Conservation (phyloP, 2,797 vertebrate species). For the Ficedula albicollis region DNA sequence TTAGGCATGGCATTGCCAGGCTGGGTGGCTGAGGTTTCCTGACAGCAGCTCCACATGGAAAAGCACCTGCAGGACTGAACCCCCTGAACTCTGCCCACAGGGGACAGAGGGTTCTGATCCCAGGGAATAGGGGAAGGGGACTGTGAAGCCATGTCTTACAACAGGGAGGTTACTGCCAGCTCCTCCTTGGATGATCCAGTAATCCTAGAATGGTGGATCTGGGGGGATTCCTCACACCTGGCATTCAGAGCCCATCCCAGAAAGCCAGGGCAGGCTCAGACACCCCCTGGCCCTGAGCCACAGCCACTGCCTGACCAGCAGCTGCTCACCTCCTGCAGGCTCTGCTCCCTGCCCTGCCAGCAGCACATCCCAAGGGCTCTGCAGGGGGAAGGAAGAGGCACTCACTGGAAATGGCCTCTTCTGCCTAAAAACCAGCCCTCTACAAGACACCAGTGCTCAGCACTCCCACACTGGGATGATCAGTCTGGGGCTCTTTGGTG, state of each 20-base stretch:
- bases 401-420: background rate
- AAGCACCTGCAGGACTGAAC: background rate
- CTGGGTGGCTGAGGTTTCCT: background rate
- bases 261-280: background rate
- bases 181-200: background rate
- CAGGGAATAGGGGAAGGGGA: background rate
- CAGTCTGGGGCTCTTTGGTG: background rate
- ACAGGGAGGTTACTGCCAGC: background rate
- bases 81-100: rapidly evolving
- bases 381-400: background rate
- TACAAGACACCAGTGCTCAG: background rate
- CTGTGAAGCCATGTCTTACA: background rate
- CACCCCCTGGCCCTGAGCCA: too few species aligned
- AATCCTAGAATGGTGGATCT: background rate
- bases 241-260: background rate
- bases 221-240: background rate
- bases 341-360: background rate
- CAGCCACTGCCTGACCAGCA: background rate
- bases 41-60: background rate
- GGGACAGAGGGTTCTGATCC: background rate
- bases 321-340: background rate
- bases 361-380: background rate
- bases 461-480: background rate
- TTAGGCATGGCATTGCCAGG: background rate
- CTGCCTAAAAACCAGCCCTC: background rate